These are phyloP conservation scores for Phalacrocorax aristotelis DNA, from an alignment of 2,113 vertebrate species.

Conservation along the genomic window DNA sequence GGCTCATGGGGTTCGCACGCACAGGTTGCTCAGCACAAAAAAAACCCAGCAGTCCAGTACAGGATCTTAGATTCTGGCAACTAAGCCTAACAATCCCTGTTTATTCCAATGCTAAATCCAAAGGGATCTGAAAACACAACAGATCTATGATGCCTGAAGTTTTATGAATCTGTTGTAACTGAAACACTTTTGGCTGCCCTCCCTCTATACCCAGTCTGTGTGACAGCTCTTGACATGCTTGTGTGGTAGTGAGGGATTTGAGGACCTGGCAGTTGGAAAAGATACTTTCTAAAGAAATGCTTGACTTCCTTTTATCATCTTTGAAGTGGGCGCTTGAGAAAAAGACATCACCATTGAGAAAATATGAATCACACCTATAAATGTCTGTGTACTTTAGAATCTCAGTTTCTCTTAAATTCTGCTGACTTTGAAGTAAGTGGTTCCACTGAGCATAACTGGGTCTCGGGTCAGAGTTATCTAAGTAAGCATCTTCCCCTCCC, in stretches of 20 bases:
- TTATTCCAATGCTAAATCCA: background rate
- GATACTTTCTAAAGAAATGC: background rate
- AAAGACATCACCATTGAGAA: background rate
- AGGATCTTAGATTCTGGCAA: background rate
- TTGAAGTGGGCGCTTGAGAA: background rate
- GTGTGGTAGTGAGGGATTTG: background rate
- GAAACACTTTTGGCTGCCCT: background rate
- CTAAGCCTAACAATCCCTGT: background rate
- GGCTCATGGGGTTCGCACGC: accelerated
- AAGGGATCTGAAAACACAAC: background rate
- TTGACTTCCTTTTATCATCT: background rate
- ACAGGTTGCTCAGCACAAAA: background rate
- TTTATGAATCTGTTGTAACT: background rate
- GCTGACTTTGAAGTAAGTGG: background rate
- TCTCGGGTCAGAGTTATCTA: background rate
- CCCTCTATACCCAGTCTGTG: background rate
- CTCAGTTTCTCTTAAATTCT: background rate
- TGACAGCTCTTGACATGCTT: background rate
- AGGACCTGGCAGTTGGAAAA: background rate
- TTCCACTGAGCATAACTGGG: background rate
- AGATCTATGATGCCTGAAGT: background rate
- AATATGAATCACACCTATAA: background rate
- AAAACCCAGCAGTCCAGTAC: accelerated
- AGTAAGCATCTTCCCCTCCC: background rate
- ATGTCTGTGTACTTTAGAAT: background rate